phyloP scores from a whole-genome alignment of 2,888 invertebrate species.

The Liodrosophila aerea region DNA sequence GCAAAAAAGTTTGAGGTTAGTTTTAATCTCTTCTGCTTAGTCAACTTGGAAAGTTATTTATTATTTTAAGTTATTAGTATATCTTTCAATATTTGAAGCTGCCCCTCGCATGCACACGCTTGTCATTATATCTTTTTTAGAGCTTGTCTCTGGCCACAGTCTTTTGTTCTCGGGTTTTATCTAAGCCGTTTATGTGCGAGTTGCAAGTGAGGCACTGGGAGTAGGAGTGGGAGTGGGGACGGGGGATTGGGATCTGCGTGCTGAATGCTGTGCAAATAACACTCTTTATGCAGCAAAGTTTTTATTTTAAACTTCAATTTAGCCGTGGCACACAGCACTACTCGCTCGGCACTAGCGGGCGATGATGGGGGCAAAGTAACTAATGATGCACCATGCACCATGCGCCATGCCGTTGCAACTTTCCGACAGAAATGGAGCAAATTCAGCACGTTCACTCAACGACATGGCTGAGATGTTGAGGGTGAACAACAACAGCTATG shows the following conservation, averaged over 20 bases:
- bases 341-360: slow-evolving; percentile 19
- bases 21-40: too few relatives aligned
- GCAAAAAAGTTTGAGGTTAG: too few relatives aligned
- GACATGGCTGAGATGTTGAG: slow-evolving; percentile 15
- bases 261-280: slow-evolving; percentile 65
- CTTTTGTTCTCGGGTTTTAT: slow-evolving; percentile 72
- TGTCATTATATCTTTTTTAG: slow-evolving; percentile 62
- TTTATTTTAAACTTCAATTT: slow-evolving; percentile 78
- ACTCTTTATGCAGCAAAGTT: slow-evolving; percentile 67
- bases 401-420: slow-evolving; percentile 57
- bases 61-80: too few relatives aligned
- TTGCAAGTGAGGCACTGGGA: slow-evolving; percentile 20
- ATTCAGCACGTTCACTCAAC: slow-evolving; percentile 70
- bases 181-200: slow-evolving; percentile 70
- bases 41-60: too few relatives aligned
- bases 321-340: slow-evolving; percentile 45
- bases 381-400: slow-evolving; percentile 61
- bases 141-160: slow-evolving; percentile 64
- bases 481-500: not conserved
- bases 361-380: slow-evolving; percentile 53
- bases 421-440: slow-evolving; percentile 71
- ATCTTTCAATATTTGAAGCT: not conserved
- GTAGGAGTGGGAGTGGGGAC: slow-evolving; percentile 1
- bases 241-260: slow-evolving; percentile 25
- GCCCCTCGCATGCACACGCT: slow-evolving; percentile 45